Conservation (phyloP, 2,797 vertebrate species). For the Telmatherina bonti region DNA sequence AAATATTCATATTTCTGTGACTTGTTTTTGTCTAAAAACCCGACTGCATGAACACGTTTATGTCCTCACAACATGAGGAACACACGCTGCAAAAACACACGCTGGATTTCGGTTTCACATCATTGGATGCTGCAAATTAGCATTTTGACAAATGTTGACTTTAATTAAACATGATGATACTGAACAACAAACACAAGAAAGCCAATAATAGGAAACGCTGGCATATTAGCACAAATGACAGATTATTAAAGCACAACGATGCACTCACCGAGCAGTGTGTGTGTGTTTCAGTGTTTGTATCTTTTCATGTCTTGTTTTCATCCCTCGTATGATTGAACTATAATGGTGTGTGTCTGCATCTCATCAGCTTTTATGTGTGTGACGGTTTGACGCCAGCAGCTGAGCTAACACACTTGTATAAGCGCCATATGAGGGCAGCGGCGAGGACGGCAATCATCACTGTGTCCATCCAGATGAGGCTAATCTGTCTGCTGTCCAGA, state of each 20-base stretch:
- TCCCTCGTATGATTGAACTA: conserved; percentile 1
- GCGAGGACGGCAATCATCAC: not conserved
- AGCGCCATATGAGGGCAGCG: not conserved
- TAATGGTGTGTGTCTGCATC: not conserved
- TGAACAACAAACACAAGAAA: conserved; percentile 45
- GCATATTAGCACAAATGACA: conserved; percentile 35
- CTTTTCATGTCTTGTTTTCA: conserved; percentile 13
- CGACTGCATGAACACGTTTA: not conserved
- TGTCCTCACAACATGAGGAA: too few relatives aligned
- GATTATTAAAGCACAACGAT: conserved; percentile 36
- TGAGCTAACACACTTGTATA: not conserved
- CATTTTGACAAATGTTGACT: conserved; percentile 54
- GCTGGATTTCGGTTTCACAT: conserved; percentile 9
- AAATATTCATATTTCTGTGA: not conserved
- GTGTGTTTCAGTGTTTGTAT: not conserved
- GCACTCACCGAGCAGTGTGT: not conserved
- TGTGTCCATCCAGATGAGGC: too few relatives aligned
- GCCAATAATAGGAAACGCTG: conserved; percentile 28
- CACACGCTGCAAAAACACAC: conserved; percentile 3
- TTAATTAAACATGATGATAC: conserved; percentile 55
- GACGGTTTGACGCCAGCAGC: conserved; percentile 4
- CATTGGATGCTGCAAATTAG: conserved; percentile 13
- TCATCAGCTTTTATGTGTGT: conserved; percentile 8
- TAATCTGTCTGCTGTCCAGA: too few relatives aligned
- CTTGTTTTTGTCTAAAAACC: not conserved